These are phyloP conservation scores for Conger conger DNA, from an alignment of 2,113 vertebrate species.

Conservation along the genomic window DNA sequence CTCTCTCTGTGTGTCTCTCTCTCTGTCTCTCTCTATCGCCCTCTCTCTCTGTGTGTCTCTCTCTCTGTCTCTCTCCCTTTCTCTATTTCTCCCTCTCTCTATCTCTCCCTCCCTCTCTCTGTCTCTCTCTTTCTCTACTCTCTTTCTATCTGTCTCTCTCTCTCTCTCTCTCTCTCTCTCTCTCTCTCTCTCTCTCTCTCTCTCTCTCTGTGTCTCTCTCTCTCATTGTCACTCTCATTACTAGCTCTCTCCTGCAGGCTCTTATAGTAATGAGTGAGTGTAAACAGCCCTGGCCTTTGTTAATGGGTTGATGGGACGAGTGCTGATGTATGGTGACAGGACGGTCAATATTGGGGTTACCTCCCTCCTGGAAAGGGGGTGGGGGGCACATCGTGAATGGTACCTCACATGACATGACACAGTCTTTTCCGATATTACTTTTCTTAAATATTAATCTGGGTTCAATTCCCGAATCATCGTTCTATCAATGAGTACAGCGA, in stretches of 20 bases:
- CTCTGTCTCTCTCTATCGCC: too few species aligned
- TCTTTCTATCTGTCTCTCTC: neutral
- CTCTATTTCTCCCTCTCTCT: neutral
- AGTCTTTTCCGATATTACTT: neutral
- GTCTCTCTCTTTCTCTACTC: too few species aligned
- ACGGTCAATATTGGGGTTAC: slow-evolving; percentile 40
- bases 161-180: neutral
- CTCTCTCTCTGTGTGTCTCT: neutral
- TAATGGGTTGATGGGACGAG: slow-evolving; percentile 37
- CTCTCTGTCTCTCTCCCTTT: too few species aligned
- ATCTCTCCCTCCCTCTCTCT: neutral
- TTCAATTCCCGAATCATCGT: too few species aligned
- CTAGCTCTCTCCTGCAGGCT: neutral
- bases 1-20: neutral
- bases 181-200: neutral
- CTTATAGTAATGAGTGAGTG: neutral
- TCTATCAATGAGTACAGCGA: too few species aligned
- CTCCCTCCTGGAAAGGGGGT: slow-evolving; percentile 37
- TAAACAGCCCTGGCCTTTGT: slow-evolving; percentile 36
- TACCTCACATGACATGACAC: neutral
- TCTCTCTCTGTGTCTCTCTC: neutral
- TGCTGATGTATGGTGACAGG: slow-evolving; percentile 35
- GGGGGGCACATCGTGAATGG: neutral
- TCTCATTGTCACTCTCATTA: too few species aligned
- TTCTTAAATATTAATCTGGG: too few species aligned